phyloP scores from a whole-genome alignment of 2,888 invertebrate species.

The Corythucha ciliata region DNA sequence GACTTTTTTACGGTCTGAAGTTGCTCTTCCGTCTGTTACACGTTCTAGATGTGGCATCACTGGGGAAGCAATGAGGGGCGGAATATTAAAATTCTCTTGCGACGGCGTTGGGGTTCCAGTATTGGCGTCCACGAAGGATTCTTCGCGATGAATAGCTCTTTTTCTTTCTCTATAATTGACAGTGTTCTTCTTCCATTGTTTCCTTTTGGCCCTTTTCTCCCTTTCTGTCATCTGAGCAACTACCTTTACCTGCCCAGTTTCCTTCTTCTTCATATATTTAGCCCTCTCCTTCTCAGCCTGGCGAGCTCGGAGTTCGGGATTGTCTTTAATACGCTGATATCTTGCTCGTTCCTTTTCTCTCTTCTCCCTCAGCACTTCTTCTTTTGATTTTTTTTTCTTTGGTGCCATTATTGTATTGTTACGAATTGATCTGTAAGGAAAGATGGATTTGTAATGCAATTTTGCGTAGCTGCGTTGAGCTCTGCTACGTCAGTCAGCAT shows the following conservation, averaged over 20 bases:
- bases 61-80: background rate
- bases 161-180: conserved; percentile 8
- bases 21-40: conserved; percentile 10
- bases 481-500: too few species aligned
- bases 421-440: background rate
- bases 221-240: conserved; percentile 7
- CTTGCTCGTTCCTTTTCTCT: conserved; percentile 10
- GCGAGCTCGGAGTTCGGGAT: conserved; percentile 2
- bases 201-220: too few species aligned
- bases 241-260: conserved; percentile 6
- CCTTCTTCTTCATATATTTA: conserved; percentile 9
- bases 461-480: too few species aligned
- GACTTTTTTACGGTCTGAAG: conserved; percentile 5
- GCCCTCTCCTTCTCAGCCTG: conserved; percentile 17
- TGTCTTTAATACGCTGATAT: conserved; percentile 4
- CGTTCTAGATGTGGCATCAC: background rate
- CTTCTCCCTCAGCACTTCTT: conserved; percentile 10
- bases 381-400: conserved; percentile 1
- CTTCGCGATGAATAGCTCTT: background rate
- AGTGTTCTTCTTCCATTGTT: conserved; percentile 9
- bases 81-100: background rate
- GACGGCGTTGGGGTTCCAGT: background rate
- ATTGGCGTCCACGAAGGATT: conserved; percentile 7
- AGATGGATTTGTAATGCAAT: too few species aligned
- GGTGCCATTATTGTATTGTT: too few species aligned